phyloP scores from a whole-genome alignment of 2,797 vertebrate species.

The Protosalanx chinensis region DNA sequence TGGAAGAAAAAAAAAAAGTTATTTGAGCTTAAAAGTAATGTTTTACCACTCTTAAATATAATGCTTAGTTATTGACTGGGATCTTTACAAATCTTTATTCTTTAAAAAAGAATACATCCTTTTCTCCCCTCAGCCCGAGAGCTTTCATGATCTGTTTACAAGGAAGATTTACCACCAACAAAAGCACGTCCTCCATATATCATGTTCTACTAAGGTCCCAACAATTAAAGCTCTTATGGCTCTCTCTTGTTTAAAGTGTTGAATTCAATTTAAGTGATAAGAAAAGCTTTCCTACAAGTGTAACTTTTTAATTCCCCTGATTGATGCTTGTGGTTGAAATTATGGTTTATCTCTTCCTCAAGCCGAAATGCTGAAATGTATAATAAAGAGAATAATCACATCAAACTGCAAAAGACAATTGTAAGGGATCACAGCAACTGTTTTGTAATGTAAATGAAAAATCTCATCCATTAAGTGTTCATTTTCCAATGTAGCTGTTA shows the following conservation, averaged over 20 bases:
- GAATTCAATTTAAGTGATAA: neutral
- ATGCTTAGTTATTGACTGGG: constrained; percentile 6
- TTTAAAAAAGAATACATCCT: neutral
- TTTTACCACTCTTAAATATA: neutral
- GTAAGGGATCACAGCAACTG: too few relatives aligned
- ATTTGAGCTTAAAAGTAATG: neutral
- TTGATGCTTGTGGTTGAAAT: neutral
- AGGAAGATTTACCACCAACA: neutral
- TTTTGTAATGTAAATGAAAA: neutral
- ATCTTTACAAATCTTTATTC: too few relatives aligned
- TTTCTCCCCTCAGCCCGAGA: constrained; percentile 6
- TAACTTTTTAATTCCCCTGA: neutral
- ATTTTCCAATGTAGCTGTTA: too few relatives aligned
- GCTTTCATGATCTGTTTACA: constrained; percentile 2
- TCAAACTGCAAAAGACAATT: too few relatives aligned
- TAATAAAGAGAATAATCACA: too few relatives aligned
- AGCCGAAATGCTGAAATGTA: neutral
- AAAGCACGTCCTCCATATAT: neutral
- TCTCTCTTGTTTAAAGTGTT: neutral
- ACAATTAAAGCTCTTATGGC: neutral
- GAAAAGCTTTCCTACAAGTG: neutral
- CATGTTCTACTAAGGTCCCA: constrained; percentile 9
- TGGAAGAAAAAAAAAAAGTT: neutral
- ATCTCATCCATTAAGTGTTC: neutral
- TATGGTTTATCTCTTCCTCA: neutral